Base-by-base conservation (phyloP, 2,888 invertebrate genomes). In the Brachyptera putata region DNA sequence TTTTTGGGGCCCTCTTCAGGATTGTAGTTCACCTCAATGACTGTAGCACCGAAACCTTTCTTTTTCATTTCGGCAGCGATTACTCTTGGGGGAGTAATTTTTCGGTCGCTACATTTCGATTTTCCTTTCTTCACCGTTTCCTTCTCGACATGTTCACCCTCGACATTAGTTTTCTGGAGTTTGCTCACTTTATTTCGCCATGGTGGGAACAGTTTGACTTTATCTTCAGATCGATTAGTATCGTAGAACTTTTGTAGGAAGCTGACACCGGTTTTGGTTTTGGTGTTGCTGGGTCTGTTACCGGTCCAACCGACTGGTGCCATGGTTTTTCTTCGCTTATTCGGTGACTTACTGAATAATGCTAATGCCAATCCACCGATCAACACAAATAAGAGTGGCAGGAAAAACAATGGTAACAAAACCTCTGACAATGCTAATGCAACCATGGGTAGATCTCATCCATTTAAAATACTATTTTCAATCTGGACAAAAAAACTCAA, bases 11-110 rank as follows among this genome's bases (percentile, higher is more conserved):
- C n/a, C n/a, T n/a, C n/a, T n/a, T n/a, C n/a, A n/a, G n/a, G n/a
- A 36, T 36, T 22, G 53, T 18, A 34, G 36, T 21, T 53, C 14
- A 53, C 53, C 37, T 53, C 53, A 58, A 49, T 37, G 25, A 56
- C 21, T 25, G 58, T 21, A 39, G 49, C 30, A 18, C 57, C 37
- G 14, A 11, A 1, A 16, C 34, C 46, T 2, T 13, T 57, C 26
- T n/a, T 30, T 22, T 57, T 57, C 48, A 46, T 16, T 21, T 57
- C 57, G 48, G 57, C 57, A 24, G 46, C 57, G 37, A 57, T 48
- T 16, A 57, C 57, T 18, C 57, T 46, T 11, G 57, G 41, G 24
- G 56, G 25, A 11, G 25, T 22, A n/a, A n/a, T n/a, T n/a, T n/a
- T n/a, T 22, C 22, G 9, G 11, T 16, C 9, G n/a, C 21, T 13